Percentiles rank a stretch among this genome's conserved stretches.
These are phyloP conservation scores for Stigmatopora nigra DNA, from an alignment of 2,113 vertebrate species.

Conservation along the genomic window DNA sequence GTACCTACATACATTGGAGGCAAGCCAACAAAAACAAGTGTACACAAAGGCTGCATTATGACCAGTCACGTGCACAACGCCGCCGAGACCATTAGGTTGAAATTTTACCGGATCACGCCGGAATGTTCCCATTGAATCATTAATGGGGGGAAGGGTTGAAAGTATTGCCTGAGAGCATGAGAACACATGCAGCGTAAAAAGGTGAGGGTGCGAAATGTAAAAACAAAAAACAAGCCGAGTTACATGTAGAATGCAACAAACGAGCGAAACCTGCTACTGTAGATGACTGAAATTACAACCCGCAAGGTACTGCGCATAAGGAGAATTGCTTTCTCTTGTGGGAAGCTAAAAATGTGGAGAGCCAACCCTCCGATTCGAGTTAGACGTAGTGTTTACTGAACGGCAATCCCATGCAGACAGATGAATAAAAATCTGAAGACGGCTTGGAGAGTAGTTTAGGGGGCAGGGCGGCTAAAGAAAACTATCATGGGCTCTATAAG, in stretches of 20 bases:
- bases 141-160: constrained; percentile 43
- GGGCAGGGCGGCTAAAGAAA: constrained; percentile 15
- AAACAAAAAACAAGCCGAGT: constrained; percentile 31
- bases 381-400: constrained; percentile 22
- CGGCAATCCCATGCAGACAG: constrained; percentile 41
- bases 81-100: constrained; percentile 53
- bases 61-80: constrained; percentile 59
- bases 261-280: constrained; percentile 69
- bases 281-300: constrained; percentile 77
- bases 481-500: constrained; percentile 62
- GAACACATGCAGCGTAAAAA: constrained; percentile 26
- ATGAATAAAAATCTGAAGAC: background rate
- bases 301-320: constrained; percentile 66
- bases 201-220: constrained; percentile 18
- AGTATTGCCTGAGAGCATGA: constrained; percentile 44
- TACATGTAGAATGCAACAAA: constrained; percentile 65
- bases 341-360: constrained; percentile 31
- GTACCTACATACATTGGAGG: constrained; percentile 31
- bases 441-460: constrained; percentile 18
- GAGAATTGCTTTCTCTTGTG: constrained; percentile 32
- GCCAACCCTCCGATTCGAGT: constrained; percentile 44
- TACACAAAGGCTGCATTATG: constrained; percentile 55
- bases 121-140: constrained; percentile 66
- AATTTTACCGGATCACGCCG: constrained; percentile 57
- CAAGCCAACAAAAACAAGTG: constrained; percentile 27